Evolutionary conservation across 1,140 invertebrate genomes (phyloP).

Genomic region (Orchestia grillus): DNA sequence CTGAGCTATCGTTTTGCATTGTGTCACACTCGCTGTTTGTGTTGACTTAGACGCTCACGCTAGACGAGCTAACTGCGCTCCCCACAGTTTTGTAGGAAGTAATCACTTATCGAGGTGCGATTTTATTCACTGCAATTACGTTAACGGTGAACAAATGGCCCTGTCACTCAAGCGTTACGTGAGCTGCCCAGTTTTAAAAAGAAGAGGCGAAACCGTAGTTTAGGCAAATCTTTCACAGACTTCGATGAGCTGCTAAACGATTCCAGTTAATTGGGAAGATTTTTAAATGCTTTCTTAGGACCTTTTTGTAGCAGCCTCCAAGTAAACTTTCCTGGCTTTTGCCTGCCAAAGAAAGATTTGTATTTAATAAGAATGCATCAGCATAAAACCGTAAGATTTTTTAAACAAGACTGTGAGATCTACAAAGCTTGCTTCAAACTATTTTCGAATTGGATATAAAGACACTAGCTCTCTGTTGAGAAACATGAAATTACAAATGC

Average conservation of each 20-base stretch:
- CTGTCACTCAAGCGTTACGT: conserved; percentile 10
- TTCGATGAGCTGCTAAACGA: not conserved
- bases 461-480: not conserved
- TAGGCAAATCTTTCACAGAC: not conserved
- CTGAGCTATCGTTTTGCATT: not conserved
- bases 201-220: not conserved
- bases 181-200: not conserved
- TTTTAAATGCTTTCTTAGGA: not conserved
- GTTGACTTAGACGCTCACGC: not conserved
- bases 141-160: conserved; percentile 20
- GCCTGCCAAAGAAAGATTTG: not conserved
- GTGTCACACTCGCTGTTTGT: not conserved
- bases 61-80: not conserved
- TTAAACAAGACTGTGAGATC: not conserved
- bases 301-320: not conserved
- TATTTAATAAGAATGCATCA: not conserved
- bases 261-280: not conserved
- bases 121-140: not conserved
- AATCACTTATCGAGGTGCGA: not conserved
- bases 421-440: not conserved
- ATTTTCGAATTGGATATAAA: not conserved
- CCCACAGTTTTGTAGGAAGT: not conserved
- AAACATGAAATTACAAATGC: no score
- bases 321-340: not conserved
- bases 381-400: not conserved